phyloP scores from a whole-genome alignment of 2,797 vertebrate species.

The Hippocampus kuda region DNA sequence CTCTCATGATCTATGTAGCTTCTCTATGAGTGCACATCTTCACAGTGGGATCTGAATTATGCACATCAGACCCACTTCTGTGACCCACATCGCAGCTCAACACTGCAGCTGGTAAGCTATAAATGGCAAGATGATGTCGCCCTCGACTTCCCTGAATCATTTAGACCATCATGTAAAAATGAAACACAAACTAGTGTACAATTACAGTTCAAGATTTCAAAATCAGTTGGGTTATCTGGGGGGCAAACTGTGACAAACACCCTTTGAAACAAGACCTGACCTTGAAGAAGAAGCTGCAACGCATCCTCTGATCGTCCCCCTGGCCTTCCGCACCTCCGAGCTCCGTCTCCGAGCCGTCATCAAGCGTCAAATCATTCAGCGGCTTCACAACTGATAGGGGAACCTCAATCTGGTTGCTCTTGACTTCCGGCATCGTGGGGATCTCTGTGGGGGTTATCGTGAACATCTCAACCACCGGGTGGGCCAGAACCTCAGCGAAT shows the following conservation, averaged over 20 bases:
- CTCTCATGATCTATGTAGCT: constrained; percentile 11
- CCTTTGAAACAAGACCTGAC: constrained; percentile 48
- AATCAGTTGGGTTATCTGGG: background rate
- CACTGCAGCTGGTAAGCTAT: constrained; percentile 29
- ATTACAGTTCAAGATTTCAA: constrained; percentile 4
- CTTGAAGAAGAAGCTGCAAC: constrained; percentile 97
- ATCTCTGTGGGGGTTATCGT: constrained; percentile 77
- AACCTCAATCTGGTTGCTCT: constrained; percentile 86
- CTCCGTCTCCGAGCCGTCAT: constrained; percentile 65
- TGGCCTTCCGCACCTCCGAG: constrained; percentile 62
- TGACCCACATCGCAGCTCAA: constrained; percentile 64
- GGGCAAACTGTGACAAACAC: background rate
- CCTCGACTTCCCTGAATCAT: constrained; percentile 25
- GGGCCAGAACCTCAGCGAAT: constrained; percentile 81
- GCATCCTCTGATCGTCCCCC: constrained; percentile 84
- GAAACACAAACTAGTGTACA: constrained; percentile 26
- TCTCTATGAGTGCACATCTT: constrained; percentile 31
- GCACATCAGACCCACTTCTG: constrained; percentile 62
- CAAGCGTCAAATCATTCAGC: constrained; percentile 63
- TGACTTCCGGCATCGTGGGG: constrained; percentile 40
- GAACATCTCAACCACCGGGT: constrained; percentile 77
- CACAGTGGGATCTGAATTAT: constrained; percentile 63
- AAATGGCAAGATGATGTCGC: constrained; percentile 20
- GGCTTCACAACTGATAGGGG: constrained; percentile 82
- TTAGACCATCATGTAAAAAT: constrained; percentile 26